Evolutionary conservation across 2,888 invertebrate genomes (phyloP).

Genomic region (Drosophila setosimentum): DNA sequence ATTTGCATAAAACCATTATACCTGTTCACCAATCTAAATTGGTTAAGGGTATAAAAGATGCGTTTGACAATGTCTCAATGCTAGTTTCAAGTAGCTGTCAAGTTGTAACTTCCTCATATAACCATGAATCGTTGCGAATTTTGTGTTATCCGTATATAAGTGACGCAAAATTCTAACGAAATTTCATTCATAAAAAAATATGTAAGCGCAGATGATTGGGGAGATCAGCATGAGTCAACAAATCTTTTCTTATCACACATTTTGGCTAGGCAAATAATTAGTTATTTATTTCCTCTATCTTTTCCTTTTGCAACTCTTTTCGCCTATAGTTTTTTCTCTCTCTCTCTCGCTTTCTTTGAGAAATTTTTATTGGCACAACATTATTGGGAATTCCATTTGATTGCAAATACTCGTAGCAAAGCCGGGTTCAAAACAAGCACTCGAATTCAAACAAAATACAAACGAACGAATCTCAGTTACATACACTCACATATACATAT

Average conservation of each 20-base stretch:
- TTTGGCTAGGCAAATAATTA: background rate
- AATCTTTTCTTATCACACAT: slow-evolving; percentile 12
- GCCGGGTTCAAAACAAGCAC: slow-evolving; percentile 55
- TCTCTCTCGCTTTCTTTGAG: background rate
- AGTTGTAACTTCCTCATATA: slow-evolving; percentile 11
- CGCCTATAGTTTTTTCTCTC: background rate
- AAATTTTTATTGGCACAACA: slow-evolving; percentile 18
- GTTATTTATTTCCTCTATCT: background rate
- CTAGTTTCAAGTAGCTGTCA: slow-evolving; percentile 1
- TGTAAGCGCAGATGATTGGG: background rate
- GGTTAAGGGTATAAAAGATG: too few species aligned
- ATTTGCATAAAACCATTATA: too few species aligned
- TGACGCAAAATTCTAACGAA: background rate
- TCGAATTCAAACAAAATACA: slow-evolving; percentile 26
- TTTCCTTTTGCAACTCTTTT: background rate
- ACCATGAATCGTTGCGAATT: background rate
- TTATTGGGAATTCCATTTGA: slow-evolving; percentile 12
- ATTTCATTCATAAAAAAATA: slow-evolving; percentile 42
- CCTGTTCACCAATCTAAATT: too few species aligned
- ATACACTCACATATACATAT: slow-evolving; percentile 2
- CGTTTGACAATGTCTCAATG: slow-evolving; percentile 10
- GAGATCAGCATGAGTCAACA: slow-evolving; percentile 30
- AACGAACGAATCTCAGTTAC: slow-evolving; percentile 20
- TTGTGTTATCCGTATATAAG: slow-evolving; percentile 8
- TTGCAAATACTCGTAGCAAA: slow-evolving; percentile 4